These are phyloP conservation scores for Lucilia cuprina DNA, from an alignment of 1,140 invertebrate genomes.

Conservation along the genomic window DNA sequence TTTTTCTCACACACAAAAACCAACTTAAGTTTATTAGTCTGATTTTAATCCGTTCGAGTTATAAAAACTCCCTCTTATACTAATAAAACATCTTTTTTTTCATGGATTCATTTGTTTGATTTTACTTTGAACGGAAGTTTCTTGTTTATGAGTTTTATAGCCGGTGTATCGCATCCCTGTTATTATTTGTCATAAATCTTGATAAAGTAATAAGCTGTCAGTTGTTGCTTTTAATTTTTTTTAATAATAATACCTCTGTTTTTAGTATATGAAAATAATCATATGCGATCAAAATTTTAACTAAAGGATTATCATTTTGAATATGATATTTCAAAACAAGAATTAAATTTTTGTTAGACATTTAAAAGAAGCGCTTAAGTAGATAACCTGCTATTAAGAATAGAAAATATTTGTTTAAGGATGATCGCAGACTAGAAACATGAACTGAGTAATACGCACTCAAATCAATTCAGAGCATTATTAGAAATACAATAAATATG, in stretches of 20 bases:
- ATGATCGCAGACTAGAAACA: too few species aligned
- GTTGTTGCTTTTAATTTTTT: background rate
- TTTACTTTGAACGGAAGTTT: constrained; percentile 49
- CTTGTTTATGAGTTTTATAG: constrained; percentile 25
- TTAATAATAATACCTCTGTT: background rate
- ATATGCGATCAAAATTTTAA: background rate
- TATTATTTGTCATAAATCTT: constrained; percentile 62
- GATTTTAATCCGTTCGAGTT: background rate
- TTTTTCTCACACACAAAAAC: background rate
- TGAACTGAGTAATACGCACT: too few species aligned
- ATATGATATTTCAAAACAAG: background rate
- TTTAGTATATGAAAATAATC: background rate
- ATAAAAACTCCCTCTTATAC: background rate
- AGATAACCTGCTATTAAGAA: background rate
- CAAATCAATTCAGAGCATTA: too few species aligned
- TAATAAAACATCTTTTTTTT: constrained; percentile 16
- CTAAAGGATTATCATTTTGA: background rate
- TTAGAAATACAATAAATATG: too few species aligned
- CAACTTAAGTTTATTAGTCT: background rate
- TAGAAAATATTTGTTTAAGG: too few species aligned
- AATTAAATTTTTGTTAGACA: too few species aligned
- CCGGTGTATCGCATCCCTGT: constrained; percentile 48
- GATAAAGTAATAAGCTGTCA: constrained; percentile 50
- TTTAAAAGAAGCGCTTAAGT: background rate
- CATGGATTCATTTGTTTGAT: background rate